These are phyloP conservation scores for Ceryle rudis DNA, from an alignment of 2,797 vertebrate species.

Conservation along the genomic window DNA sequence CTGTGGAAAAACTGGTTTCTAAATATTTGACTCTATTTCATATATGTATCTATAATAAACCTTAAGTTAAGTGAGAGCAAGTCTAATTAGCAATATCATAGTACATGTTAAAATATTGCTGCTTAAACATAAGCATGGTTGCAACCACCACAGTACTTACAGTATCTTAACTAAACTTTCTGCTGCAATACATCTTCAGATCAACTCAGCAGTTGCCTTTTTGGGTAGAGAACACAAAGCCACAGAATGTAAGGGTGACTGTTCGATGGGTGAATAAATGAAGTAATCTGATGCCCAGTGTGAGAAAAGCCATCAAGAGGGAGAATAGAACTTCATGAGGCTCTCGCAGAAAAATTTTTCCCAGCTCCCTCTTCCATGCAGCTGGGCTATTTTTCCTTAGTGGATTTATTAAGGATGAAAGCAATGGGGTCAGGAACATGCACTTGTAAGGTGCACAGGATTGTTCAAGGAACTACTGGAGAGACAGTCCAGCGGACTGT, in stretches of 20 bases:
- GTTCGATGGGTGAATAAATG: not conserved
- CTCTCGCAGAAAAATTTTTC: not conserved
- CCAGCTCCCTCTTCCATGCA: not conserved
- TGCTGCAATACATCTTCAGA: not conserved
- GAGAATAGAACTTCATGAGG: not conserved
- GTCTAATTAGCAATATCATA: not conserved
- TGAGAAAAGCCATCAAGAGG: not conserved
- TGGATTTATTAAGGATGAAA: not conserved
- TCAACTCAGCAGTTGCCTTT: not conserved
- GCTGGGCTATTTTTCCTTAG: not conserved
- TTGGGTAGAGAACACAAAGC: not conserved
- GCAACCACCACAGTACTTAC: not conserved
- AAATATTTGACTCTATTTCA: not conserved
- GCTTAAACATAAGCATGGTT: not conserved
- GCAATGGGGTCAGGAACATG: accelerated
- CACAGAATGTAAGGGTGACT: not conserved
- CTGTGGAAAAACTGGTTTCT: not conserved
- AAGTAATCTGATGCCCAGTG: not conserved
- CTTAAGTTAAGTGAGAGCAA: not conserved
- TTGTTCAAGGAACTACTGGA: not conserved
- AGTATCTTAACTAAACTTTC: not conserved
- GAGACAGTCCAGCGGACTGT: not conserved
- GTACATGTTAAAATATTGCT: not conserved
- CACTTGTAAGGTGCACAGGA: not conserved
- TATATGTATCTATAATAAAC: not conserved